phyloP scores from a whole-genome alignment of 1,140 invertebrate genomes.

The Drosophila subobscura region DNA sequence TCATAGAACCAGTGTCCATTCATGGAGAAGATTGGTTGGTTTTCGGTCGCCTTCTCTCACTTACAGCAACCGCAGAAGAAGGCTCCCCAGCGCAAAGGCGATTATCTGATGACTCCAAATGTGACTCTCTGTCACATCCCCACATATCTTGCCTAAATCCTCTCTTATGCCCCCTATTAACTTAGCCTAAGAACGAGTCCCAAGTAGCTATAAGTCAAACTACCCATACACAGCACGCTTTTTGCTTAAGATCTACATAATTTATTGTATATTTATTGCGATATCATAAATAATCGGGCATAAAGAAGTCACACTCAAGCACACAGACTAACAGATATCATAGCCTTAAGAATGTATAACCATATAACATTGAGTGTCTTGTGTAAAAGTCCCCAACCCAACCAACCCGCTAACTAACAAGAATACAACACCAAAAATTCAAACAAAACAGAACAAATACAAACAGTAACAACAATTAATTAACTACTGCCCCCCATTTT shows the following conservation, averaged over 20 bases:
- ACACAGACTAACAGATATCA: neutral
- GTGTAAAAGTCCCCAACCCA: conserved; percentile 26
- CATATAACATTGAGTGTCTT: conserved; percentile 36
- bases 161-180: conserved; percentile 10
- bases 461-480: conserved; percentile 71
- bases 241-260: conserved; percentile 44
- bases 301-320: conserved; percentile 9
- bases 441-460: conserved; percentile 42
- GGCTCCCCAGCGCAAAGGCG: conserved; percentile 83
- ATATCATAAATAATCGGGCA: neutral
- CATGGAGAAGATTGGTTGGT: conserved; percentile 84
- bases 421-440: conserved; percentile 30
- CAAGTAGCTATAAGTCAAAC: conserved; percentile 37
- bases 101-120: conserved; percentile 36
- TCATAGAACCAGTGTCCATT: conserved; percentile 36
- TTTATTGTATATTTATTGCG: conserved; percentile 59
- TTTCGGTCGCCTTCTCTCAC: conserved; percentile 91
- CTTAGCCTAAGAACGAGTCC: conserved; percentile 12
- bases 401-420: conserved; percentile 2
- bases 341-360: conserved; percentile 37
- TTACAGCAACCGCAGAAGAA: conserved; percentile 90
- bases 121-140: conserved; percentile 16
- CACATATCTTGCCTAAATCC: neutral
- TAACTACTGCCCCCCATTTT: conserved; percentile 77
- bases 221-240: conserved; percentile 62